These are phyloP conservation scores for Agelaius phoeniceus DNA, from an alignment of 2,113 vertebrate genomes.

Conservation along the genomic window DNA sequence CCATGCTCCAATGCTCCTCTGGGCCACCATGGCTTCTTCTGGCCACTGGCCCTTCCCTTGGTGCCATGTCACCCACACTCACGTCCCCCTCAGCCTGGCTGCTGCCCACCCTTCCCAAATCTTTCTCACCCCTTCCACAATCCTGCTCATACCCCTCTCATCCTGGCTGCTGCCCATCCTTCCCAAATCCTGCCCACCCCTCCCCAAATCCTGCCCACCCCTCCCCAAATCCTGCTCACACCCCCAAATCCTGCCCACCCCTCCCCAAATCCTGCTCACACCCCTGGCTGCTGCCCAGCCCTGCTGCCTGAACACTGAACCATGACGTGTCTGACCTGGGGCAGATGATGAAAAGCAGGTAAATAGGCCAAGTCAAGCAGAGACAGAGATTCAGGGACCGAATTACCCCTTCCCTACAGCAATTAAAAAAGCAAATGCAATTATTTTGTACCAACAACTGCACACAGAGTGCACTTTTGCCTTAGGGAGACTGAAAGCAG, in stretches of 20 bases:
- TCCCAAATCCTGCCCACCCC: neutral
- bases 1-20: too few species aligned
- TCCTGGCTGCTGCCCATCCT: neutral
- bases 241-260: neutral
- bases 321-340: neutral
- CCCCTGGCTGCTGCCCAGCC: neutral
- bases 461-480: constrained; percentile 13
- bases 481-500: constrained; percentile 7
- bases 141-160: neutral
- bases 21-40: neutral
- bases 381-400: neutral
- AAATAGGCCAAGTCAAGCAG: constrained; percentile 17
- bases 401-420: neutral
- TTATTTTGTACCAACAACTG: constrained; percentile 11
- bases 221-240: too few species aligned
- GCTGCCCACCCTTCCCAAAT: neutral
- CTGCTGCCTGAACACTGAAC: neutral
- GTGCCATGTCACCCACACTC: neutral
- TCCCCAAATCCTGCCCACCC: neutral
- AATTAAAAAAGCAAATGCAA: constrained; percentile 40
- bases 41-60: neutral
- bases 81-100: neutral
- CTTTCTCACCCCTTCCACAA: neutral
- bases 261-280: neutral
- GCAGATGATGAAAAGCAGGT: neutral